These are phyloP conservation scores for Drosophila ogumai DNA, from an alignment of 1,140 invertebrate species.

Conservation along the genomic window DNA sequence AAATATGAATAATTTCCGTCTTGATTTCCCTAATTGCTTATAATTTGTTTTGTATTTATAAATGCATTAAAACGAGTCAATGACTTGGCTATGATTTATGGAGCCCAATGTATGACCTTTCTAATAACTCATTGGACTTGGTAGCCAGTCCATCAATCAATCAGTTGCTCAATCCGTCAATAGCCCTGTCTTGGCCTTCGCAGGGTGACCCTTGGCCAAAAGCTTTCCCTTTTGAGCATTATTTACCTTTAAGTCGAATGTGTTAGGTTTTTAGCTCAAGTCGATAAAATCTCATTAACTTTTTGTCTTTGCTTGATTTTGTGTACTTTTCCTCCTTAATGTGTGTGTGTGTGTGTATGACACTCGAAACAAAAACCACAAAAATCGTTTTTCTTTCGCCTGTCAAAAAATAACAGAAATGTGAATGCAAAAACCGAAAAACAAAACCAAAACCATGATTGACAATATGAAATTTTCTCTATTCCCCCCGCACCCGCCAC, in stretches of 20 bases:
- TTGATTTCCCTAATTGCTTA: not conserved
- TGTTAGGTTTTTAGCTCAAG: slow-evolving; percentile 19
- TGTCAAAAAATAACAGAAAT: slow-evolving; percentile 19
- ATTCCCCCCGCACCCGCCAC: slow-evolving; percentile 36
- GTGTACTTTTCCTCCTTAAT: slow-evolving; percentile 36
- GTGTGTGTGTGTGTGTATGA: slow-evolving; percentile 39
- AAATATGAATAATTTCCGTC: not conserved
- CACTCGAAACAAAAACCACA: slow-evolving; percentile 49
- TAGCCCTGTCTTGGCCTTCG: slow-evolving; percentile 31
- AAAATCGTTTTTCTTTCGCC: slow-evolving; percentile 64
- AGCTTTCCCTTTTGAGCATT: slow-evolving; percentile 53
- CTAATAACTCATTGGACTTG: slow-evolving; percentile 28
- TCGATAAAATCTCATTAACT: slow-evolving; percentile 68
- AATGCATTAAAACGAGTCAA: slow-evolving; percentile 11
- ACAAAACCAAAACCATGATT: slow-evolving; percentile 42
- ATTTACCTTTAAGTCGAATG: slow-evolving; percentile 32
- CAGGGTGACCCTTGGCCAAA: slow-evolving; percentile 40
- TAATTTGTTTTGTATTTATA: slow-evolving; percentile 21
- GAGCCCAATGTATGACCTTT: slow-evolving; percentile 29
- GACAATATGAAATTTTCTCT: slow-evolving; percentile 57
- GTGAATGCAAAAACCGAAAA: slow-evolving; percentile 53
- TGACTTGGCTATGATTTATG: slow-evolving; percentile 1
- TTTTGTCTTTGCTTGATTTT: slow-evolving; percentile 58
- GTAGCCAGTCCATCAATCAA: slow-evolving; percentile 32
- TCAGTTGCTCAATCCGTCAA: slow-evolving; percentile 33